phyloP scores from a whole-genome alignment of 1,140 invertebrate species.

The Drosophila prosaltans region DNA sequence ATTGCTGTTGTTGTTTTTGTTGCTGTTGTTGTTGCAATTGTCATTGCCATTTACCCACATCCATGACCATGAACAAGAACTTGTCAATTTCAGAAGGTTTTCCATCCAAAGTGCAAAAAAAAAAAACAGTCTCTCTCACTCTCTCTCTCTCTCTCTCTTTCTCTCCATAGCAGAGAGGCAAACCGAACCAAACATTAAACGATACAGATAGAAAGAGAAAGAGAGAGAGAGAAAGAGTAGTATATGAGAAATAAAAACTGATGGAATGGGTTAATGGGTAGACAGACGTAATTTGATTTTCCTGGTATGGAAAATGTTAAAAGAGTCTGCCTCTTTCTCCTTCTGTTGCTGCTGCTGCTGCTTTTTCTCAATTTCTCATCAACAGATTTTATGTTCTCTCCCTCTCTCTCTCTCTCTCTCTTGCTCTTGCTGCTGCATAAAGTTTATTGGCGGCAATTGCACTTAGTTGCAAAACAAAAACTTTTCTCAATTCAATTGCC shows the following conservation, averaged over 20 bases:
- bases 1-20: conserved; percentile 24
- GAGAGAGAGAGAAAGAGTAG: background rate
- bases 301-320: conserved; percentile 18
- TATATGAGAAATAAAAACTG: background rate
- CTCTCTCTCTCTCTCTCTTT: background rate
- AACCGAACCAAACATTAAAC: background rate
- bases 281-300: conserved; percentile 46
- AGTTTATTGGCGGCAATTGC: conserved; percentile 29
- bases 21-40: conserved; percentile 24
- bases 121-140: background rate
- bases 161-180: background rate
- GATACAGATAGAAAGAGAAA: background rate
- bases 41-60: conserved; percentile 31
- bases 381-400: background rate
- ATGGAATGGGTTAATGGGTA: conserved; percentile 6
- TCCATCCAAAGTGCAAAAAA: conserved; percentile 11
- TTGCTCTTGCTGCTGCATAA: conserved; percentile 12
- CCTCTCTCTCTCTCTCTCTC: background rate
- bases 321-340: background rate
- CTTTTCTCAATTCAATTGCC: conserved; percentile 3
- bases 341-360: background rate
- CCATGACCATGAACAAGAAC: conserved; percentile 69
- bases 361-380: background rate
- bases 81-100: conserved; percentile 62
- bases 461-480: conserved; percentile 26